Percentiles rank a stretch among this genome's conserved stretches.
These are phyloP conservation scores for Drosophila falleni DNA, from an alignment of 2,888 invertebrate genomes.

Conservation along the genomic window DNA sequence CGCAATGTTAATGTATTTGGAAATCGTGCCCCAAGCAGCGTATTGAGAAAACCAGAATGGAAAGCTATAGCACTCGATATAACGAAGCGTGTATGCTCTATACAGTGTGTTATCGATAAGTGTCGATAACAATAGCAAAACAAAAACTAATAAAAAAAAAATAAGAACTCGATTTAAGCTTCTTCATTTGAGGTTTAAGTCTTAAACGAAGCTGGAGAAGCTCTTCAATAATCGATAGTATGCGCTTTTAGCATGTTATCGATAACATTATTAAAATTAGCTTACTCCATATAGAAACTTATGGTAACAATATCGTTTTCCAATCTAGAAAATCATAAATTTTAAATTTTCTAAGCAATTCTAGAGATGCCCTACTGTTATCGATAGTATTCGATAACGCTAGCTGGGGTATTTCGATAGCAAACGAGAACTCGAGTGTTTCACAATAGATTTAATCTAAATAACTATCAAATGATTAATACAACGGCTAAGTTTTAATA, in stretches of 20 bases:
- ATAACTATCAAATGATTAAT: background rate
- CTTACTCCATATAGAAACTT: background rate
- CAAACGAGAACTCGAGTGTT: background rate
- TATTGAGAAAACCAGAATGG: slow-evolving; percentile 66
- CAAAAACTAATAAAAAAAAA: background rate
- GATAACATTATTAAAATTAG: background rate
- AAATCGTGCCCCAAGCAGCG: slow-evolving; percentile 71
- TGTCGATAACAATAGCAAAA: slow-evolving; percentile 7
- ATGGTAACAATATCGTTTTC: background rate
- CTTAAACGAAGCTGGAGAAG: background rate
- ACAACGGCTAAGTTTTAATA: background rate
- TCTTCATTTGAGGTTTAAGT: background rate
- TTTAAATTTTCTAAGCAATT: background rate
- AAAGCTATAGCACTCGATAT: slow-evolving; percentile 38
- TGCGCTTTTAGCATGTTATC: background rate
- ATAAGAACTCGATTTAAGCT: background rate
- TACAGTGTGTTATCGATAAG: slow-evolving; percentile 22
- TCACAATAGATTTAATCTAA: background rate
- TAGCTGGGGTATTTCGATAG: background rate
- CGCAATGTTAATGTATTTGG: slow-evolving; percentile 82
- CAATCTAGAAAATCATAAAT: background rate
- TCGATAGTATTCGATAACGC: background rate
- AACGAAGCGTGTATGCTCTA: slow-evolving; percentile 43
- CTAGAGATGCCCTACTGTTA: background rate
- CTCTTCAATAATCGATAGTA: background rate